phyloP scores from a whole-genome alignment of 2,113 vertebrate genomes.

The Poicephalus meyeri region DNA sequence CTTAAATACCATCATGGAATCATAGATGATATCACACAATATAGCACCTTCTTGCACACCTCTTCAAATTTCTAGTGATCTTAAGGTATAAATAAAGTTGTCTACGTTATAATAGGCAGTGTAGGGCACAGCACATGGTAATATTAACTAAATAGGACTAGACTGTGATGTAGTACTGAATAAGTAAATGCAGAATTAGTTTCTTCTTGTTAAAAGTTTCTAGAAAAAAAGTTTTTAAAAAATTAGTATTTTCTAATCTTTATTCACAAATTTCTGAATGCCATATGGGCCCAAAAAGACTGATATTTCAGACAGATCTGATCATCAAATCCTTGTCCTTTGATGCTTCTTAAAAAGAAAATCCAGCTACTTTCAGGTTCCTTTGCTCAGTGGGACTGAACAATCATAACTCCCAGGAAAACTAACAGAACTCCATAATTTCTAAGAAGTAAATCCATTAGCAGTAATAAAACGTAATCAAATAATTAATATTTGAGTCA shows the following conservation, averaged over 20 bases:
- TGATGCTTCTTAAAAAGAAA: background rate
- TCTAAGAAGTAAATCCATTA: background rate
- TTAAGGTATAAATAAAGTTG: background rate
- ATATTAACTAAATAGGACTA: background rate
- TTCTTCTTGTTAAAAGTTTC: background rate
- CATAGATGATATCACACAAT: background rate
- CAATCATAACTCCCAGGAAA: background rate
- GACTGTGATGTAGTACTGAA: background rate
- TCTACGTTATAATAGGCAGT: background rate
- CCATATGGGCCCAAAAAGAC: background rate
- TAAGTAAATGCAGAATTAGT: background rate
- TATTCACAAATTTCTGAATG: background rate
- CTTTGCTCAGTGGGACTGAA: background rate
- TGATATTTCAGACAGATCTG: background rate
- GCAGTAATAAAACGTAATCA: background rate
- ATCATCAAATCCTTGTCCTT: background rate
- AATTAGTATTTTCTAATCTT: background rate
- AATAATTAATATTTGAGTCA: background rate
- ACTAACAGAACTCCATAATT: background rate
- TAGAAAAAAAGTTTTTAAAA: rapidly evolving
- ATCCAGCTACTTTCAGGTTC: background rate
- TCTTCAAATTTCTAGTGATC: background rate
- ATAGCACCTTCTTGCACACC: background rate
- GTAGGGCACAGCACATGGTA: background rate
- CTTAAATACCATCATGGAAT: background rate